Evolutionary conservation across 2,888 invertebrate genomes (phyloP).

Genomic region (Eupelmus urozonus): DNA sequence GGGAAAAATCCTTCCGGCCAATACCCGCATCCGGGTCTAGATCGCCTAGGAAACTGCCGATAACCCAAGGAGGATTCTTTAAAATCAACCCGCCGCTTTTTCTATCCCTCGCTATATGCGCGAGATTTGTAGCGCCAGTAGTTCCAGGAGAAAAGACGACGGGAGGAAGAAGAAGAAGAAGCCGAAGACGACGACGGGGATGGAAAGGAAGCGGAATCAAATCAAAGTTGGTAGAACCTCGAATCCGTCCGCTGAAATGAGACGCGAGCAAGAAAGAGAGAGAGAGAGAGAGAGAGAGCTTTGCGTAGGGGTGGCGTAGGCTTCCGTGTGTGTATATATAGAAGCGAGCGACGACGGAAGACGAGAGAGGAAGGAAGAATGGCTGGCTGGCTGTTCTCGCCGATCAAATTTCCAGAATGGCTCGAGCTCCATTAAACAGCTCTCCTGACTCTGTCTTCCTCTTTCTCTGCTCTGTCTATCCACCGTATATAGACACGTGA

Average conservation of each 20-base stretch:
- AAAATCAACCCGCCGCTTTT: constrained; percentile 61
- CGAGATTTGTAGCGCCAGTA: constrained; percentile 64
- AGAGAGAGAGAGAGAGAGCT: constrained; percentile 16
- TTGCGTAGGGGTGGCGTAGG: neutral
- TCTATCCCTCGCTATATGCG: neutral
- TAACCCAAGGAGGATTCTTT: constrained; percentile 63
- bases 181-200: constrained; percentile 24
- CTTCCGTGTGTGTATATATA: neutral
- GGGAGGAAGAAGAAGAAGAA: constrained; percentile 26
- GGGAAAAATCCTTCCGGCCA: constrained; percentile 49
- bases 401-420: constrained; percentile 73
- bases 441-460: constrained; percentile 6
- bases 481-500: constrained; percentile 41
- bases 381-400: constrained; percentile 68
- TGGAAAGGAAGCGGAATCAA: constrained; percentile 67
- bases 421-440: constrained; percentile 72
- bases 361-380: constrained; percentile 63
- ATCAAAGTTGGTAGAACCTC: constrained; percentile 72
- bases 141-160: constrained; percentile 56
- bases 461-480: constrained; percentile 42
- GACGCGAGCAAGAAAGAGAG: constrained; percentile 48
- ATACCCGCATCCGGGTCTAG: constrained; percentile 56
- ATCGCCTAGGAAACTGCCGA: constrained; percentile 62
- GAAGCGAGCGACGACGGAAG: constrained; percentile 35
- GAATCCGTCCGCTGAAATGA: constrained; percentile 65